phyloP scores from a whole-genome alignment of 2,888 invertebrate genomes.

The Linnaemya tessellans region DNA sequence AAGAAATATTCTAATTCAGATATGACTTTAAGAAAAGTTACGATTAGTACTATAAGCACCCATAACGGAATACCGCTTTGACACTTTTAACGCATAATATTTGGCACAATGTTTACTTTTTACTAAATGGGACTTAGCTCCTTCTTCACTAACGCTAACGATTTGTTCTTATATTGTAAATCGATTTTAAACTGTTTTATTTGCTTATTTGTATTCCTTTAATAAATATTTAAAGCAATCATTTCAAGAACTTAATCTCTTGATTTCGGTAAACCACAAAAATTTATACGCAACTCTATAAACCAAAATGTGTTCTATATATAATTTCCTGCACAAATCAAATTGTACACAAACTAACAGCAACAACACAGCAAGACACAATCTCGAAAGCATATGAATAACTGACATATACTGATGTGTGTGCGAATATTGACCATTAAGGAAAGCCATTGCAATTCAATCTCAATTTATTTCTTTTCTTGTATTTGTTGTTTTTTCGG shows the following conservation, averaged over 20 bases:
- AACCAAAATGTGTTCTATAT: slow-evolving; percentile 37
- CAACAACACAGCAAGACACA: slow-evolving; percentile 11
- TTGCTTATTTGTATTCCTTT: slow-evolving; percentile 27
- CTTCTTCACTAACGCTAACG: too few species aligned
- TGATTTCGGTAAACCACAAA: slow-evolving; percentile 36
- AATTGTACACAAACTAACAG: slow-evolving; percentile 35
- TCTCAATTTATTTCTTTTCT: slow-evolving; percentile 19
- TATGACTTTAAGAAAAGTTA: too few species aligned
- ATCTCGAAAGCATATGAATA: background rate
- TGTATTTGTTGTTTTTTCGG: slow-evolving; percentile 22
- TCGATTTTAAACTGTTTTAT: background rate
- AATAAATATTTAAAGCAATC: slow-evolving; percentile 42
- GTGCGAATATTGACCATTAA: slow-evolving; percentile 52
- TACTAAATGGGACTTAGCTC: too few species aligned
- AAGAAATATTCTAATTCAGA: too few species aligned
- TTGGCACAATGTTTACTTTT: too few species aligned
- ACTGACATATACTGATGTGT: slow-evolving; percentile 5
- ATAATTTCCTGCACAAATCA: slow-evolving; percentile 49
- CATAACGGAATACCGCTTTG: too few species aligned
- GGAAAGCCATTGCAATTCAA: slow-evolving; percentile 60
- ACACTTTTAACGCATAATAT: too few species aligned
- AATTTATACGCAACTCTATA: slow-evolving; percentile 21
- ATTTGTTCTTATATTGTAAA: too few species aligned
- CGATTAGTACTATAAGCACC: too few species aligned
- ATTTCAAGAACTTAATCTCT: slow-evolving; percentile 53